These are phyloP conservation scores for Glaucopsyche alexis DNA, from an alignment of 2,888 invertebrate genomes.

Conservation along the genomic window DNA sequence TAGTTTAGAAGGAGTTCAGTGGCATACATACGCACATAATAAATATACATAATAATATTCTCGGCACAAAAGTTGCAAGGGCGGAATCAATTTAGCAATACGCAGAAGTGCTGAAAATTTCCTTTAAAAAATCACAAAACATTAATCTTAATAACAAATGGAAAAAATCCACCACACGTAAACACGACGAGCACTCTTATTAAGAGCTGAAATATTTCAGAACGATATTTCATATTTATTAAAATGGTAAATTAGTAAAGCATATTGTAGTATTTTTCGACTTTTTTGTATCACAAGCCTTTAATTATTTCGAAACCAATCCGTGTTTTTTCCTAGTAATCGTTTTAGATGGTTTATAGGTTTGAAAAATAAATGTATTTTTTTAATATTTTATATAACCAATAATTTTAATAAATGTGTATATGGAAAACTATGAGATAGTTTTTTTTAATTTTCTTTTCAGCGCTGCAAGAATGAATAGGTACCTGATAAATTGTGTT, in stretches of 20 bases:
- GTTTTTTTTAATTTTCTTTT: no score
- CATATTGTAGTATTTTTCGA: neutral
- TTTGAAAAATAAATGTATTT: neutral
- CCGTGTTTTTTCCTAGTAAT: neutral
- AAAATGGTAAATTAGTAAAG: conserved; percentile 7
- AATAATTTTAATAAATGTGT: no score
- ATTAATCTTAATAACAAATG: conserved; percentile 14
- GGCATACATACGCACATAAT: no score
- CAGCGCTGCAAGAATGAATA: no score
- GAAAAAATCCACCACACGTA: neutral
- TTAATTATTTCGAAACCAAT: conserved; percentile 2
- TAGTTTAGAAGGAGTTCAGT: no score
- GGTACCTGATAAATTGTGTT: no score
- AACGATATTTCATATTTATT: conserved; percentile 13
- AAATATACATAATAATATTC: no score
- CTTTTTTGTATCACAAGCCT: neutral
- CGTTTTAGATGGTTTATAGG: neutral
- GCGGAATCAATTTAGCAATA: neutral
- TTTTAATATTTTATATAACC: no score
- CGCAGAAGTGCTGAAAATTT: neutral
- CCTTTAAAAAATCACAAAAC: neutral
- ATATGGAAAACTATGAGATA: no score
- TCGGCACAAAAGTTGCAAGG: neutral
- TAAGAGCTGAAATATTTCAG: conserved; percentile 7
- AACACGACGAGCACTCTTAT: neutral